phyloP scores from a whole-genome alignment of 1,140 invertebrate species.

The Drosophila sp. region DNA sequence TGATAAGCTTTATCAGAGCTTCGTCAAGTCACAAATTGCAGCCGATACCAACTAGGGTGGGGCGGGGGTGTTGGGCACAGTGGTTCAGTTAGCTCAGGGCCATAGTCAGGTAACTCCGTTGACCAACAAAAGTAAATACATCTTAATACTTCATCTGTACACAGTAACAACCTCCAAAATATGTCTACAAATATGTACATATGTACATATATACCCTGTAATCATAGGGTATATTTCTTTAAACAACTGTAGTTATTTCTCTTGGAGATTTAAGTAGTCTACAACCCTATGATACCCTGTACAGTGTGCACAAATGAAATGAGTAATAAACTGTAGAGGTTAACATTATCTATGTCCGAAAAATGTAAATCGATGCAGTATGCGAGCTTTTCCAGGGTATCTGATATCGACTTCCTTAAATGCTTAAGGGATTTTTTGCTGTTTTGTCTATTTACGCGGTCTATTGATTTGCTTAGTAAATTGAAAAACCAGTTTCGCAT shows the following conservation, averaged over 20 bases:
- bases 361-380: no score
- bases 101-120: not conserved
- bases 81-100: not conserved
- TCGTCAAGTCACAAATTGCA: slow-evolving; percentile 12
- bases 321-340: no score
- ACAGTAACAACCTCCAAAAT: not conserved
- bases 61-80: not conserved
- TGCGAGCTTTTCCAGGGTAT: not conserved
- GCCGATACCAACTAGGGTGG: not conserved
- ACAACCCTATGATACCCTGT: no score
- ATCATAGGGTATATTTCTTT: not conserved
- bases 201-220: not conserved
- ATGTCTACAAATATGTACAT: not conserved
- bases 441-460: not conserved
- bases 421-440: not conserved
- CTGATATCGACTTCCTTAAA: not conserved
- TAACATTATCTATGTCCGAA: no score
- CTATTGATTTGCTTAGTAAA: not conserved
- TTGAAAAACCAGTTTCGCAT: slow-evolving; percentile 39
- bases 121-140: not conserved
- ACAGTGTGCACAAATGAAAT: no score
- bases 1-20: slow-evolving; percentile 13
- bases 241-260: not conserved
- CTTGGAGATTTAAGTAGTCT: no score
- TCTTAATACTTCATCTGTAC: not conserved